Conservation (phyloP, 2,113 vertebrate genomes). For the Pampusana beccarii region DNA sequence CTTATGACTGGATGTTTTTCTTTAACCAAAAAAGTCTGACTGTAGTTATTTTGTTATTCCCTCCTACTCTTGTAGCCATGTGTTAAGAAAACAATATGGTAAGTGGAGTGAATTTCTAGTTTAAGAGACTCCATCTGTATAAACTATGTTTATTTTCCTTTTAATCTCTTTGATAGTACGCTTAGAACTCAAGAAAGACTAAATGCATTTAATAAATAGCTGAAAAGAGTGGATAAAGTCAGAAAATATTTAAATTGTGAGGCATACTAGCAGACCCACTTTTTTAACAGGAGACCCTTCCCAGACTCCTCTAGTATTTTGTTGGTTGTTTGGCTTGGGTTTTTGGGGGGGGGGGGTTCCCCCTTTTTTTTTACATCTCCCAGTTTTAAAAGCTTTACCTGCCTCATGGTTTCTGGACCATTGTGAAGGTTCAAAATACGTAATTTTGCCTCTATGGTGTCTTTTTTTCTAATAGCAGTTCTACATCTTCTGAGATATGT, state of each 20-base stretch:
- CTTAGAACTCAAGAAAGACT: not conserved
- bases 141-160: not conserved
- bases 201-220: not conserved
- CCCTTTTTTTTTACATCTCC: not conserved
- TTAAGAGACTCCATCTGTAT: not conserved
- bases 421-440: not conserved
- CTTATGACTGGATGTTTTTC: not conserved
- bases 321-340: not conserved
- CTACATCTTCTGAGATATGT: not conserved
- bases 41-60: not conserved
- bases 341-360: no score
- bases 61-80: not conserved
- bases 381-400: not conserved
- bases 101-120: not conserved
- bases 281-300: not conserved
- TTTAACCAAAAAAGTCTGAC: not conserved
- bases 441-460: not conserved
- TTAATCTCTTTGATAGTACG: not conserved
- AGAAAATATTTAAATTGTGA: not conserved
- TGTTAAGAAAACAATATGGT: not conserved
- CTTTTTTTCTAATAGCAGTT: not conserved
- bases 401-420: not conserved
- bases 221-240: not conserved
- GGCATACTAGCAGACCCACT: not conserved
- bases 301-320: not conserved